Base-by-base conservation (phyloP, 1,140 invertebrate species). In the Neuroterus valhalla region DNA sequence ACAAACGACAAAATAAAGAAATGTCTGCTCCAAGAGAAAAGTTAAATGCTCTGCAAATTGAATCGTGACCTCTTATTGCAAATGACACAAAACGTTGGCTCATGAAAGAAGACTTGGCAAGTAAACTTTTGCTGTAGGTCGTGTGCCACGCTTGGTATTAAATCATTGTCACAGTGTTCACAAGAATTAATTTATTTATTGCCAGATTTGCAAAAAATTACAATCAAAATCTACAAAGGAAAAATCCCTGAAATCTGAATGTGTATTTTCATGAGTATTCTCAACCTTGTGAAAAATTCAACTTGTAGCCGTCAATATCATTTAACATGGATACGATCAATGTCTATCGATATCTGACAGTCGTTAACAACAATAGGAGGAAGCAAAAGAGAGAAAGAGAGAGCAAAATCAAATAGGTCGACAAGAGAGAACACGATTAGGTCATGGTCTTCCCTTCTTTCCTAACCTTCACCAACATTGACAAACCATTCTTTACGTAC, bases 381-480 rank as follows among this genome's bases (percentile, higher is more conserved):
- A 75, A 77, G 73, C 67, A 67, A 67, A 38, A 66, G 68, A 50
- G 44, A 73, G 38, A 70, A 43, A 68, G 31, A 79, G 68, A 73
- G 26, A 66, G 55, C 21, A 68, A 68, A 66, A 55, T 69, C 43
- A 46, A 66, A 74, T 48, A 77, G 72, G 75, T 73, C 67, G 44
- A 46, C 8, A 21, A 66, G 45, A 72, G 81, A 72, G 77, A 79
- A 77, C 78, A 76, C 82, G 85, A 85, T 79, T 84, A 83, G 85
- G 85, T 86, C 85, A 86, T 80, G 85, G 84, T 82, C 84, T 85
- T 82, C 70, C 81, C 78, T 80, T 80, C 79, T 78, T 76, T 75
- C 81, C 78, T 76, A 82, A 83, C 81, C 83, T 83, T 82, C 76
- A 74, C 80, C 80, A 83, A 85, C 79, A 72, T 81, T 77, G 55